Evolutionary conservation across 1,140 invertebrate genomes (phyloP), one percentile per base, ranked within the genome.

Genomic region (Ectropis grisescens): DNA sequence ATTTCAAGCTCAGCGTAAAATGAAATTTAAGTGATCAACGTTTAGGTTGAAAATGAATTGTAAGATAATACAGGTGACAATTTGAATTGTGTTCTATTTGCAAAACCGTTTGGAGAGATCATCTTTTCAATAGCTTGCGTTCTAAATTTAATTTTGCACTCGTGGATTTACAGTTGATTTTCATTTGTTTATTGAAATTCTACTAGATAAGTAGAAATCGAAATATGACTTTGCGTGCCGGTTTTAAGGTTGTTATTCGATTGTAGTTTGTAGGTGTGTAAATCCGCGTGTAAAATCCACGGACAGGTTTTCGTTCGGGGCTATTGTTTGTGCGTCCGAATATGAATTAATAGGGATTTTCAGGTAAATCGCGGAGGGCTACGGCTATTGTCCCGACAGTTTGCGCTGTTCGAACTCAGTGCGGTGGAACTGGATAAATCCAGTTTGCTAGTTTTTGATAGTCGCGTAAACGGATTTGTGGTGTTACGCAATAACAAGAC

Each of bases 331-430:
- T 35, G 35, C 45, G 52, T 58, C 47, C 44, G 41, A 57, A 57
- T 66, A 49, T 57, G 59, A 66, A 60, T 69, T 71, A 66, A 66
- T 64, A 39, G 54, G 61, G 56, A 59, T 66, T 59, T 61, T 58
- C 61, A 68, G 62, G 59, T 67, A 57, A 52, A 46, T 46, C 46
- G 42, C 34, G 33, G n/a, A 19, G 16, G 16, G 16, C 16, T 3
- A 3, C n/a, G 10, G 32, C 33, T 35, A 41, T 41, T 41, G 38
- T 41, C 19, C n/a, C n/a, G n/a, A n/a, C n/a, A n/a, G n/a, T n/a
- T n/a, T n/a, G n/a, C n/a, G n/a, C n/a, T n/a, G n/a, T n/a, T n/a
- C n/a, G n/a, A n/a, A n/a, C n/a, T n/a, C n/a, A n/a, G n/a, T n/a
- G n/a, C n/a, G n/a, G n/a, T n/a, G n/a, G n/a, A n/a, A n/a, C n/a